phyloP scores from a whole-genome alignment of 2,113 vertebrate species.

The Thermophis baileyi region DNA sequence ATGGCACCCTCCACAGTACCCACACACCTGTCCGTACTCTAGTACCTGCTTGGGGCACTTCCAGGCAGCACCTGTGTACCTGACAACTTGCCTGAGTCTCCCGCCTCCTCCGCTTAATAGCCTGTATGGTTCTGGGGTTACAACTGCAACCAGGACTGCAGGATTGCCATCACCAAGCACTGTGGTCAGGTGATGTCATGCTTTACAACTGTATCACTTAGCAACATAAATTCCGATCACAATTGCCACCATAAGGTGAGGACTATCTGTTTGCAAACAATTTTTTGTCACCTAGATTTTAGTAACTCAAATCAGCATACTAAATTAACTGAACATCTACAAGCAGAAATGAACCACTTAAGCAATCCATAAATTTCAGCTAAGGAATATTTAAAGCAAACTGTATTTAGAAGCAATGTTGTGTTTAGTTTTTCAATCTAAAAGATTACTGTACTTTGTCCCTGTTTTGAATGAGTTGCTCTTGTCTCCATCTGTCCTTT shows the following conservation, averaged over 20 bases:
- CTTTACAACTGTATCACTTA: not conserved
- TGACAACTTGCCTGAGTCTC: not conserved
- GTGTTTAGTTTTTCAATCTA: not conserved
- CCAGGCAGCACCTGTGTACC: not conserved
- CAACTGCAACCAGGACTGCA: not conserved
- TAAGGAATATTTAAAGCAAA: not conserved
- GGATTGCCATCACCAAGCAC: not conserved
- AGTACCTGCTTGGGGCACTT: not conserved
- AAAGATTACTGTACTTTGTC: not conserved
- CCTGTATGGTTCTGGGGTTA: not conserved
- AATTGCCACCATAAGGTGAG: not conserved
- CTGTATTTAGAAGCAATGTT: not conserved
- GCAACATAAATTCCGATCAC: not conserved
- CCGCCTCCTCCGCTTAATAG: not conserved
- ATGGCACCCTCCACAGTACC: not conserved
- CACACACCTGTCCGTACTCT: not conserved
- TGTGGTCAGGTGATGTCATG: not conserved
- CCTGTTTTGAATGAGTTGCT: not conserved
- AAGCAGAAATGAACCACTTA: not conserved
- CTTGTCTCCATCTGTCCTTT: not conserved
- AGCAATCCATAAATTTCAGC: not conserved
- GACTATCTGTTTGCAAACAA: not conserved
- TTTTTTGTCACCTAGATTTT: not conserved
- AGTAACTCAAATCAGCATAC: not conserved
- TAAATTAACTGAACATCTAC: not conserved